phyloP scores from a whole-genome alignment of 2,888 invertebrate species.

The Acholoe squamosa region DNA sequence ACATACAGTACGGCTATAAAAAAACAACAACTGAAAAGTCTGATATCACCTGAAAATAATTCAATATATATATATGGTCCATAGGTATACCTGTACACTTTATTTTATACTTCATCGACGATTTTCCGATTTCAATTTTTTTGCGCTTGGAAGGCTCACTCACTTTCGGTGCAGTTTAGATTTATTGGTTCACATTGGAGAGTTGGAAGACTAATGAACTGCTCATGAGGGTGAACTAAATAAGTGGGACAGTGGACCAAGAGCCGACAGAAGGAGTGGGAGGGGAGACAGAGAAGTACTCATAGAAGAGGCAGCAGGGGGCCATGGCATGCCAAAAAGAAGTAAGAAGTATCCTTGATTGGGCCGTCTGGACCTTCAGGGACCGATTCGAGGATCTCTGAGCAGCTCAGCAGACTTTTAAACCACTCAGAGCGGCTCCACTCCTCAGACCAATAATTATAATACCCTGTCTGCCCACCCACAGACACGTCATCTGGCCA shows the following conservation, averaged over 20 bases:
- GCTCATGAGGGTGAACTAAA: no score
- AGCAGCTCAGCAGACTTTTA: conserved; percentile 22
- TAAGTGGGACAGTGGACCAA: background rate
- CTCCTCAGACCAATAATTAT: background rate
- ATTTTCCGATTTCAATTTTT: no score
- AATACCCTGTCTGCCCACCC: background rate
- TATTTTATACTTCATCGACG: no score
- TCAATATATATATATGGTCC: no score
- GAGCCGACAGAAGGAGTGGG: background rate
- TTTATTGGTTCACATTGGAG: no score
- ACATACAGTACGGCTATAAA: no score
- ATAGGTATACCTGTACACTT: no score
- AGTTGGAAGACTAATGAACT: no score
- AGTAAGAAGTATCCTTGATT: background rate
- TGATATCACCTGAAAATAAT: no score
- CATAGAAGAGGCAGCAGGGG: background rate
- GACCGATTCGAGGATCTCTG: background rate
- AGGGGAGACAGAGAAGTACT: background rate
- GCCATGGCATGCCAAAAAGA: conserved; percentile 1
- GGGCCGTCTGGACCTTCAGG: background rate
- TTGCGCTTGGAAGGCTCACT: no score
- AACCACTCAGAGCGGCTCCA: background rate
- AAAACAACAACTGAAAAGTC: no score
- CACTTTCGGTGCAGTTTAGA: no score
- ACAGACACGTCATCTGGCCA: conserved; percentile 8